Percentiles rank a stretch among this genome's conserved stretches.
Conservation (phyloP, 2,797 vertebrate genomes). For the Rhabdomys pumilio region DNA sequence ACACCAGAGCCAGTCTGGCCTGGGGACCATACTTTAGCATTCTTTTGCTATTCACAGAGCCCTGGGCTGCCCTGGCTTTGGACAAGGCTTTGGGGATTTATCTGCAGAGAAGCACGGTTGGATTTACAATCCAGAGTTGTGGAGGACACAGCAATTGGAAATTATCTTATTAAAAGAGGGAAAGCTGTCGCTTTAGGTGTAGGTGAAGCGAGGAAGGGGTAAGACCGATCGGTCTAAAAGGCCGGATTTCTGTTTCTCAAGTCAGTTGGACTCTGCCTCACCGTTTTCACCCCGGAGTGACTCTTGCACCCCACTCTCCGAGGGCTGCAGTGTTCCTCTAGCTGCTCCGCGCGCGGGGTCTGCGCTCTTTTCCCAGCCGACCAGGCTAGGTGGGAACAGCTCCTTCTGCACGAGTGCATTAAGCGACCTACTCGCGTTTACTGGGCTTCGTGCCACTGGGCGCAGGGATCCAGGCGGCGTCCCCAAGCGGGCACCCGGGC, state of each 20-base stretch:
- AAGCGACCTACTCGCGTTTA: background rate
- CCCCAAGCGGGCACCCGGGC: background rate
- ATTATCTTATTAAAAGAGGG: background rate
- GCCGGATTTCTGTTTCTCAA: constrained; percentile 12
- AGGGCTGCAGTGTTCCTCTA: background rate
- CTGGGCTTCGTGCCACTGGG: background rate
- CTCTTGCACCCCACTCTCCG: background rate
- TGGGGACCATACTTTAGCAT: background rate
- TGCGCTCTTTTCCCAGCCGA: background rate
- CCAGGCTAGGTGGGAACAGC: background rate
- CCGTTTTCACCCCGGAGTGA: background rate
- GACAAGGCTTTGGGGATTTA: background rate
- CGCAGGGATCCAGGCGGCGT: background rate
- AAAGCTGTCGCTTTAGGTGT: background rate
- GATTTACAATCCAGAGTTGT: background rate
- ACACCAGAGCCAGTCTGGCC: background rate
- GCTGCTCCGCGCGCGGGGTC: background rate
- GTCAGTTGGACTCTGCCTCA: background rate
- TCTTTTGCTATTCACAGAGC: background rate
- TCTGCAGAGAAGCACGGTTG: background rate
- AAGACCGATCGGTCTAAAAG: background rate
- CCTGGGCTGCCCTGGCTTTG: background rate
- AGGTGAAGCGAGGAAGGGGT: background rate
- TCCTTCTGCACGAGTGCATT: background rate
- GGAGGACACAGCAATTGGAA: background rate